phyloP scores from a whole-genome alignment of 1,140 invertebrate genomes.

The Dendroctonus ponderosae region DNA sequence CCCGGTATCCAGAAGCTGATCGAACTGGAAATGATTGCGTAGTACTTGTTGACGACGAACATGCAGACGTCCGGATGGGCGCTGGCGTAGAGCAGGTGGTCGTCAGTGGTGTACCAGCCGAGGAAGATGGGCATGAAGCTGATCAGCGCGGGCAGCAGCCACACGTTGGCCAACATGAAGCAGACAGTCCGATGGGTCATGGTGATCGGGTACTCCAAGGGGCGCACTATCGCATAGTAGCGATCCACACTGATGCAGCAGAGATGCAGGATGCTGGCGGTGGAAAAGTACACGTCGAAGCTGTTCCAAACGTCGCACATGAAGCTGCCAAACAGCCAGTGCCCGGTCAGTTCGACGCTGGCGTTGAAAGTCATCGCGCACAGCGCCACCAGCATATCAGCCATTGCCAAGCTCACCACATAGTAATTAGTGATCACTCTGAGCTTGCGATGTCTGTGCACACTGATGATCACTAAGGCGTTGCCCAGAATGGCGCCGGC shows the following conservation, averaged over 20 bases:
- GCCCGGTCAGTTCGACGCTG: conserved; percentile 73
- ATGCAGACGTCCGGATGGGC: conserved; percentile 76
- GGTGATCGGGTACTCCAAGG: conserved; percentile 83
- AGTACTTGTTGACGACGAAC: conserved; percentile 86
- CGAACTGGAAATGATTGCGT: conserved; percentile 85
- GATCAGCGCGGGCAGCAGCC: conserved; percentile 87
- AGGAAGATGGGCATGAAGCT: conserved; percentile 95
- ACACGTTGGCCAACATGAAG: conserved; percentile 82
- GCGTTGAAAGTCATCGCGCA: conserved; percentile 97
- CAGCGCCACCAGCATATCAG: conserved; percentile 87
- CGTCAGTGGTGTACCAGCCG: conserved; percentile 85
- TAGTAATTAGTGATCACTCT: conserved; percentile 93
- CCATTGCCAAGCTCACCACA: conserved; percentile 88
- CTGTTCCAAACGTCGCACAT: conserved; percentile 96
- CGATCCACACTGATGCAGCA: conserved; percentile 94
- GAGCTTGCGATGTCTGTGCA: conserved; percentile 69
- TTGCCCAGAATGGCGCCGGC: conserved; percentile 84
- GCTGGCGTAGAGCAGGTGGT: conserved; percentile 67
- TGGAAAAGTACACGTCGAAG: conserved; percentile 93
- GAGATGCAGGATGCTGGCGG: conserved; percentile 89
- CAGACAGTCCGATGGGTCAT: conserved; percentile 81
- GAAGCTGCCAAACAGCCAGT: conserved; percentile 84
- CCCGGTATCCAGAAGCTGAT: conserved; percentile 96
- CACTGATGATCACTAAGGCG: conserved; percentile 78
- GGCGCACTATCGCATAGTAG: conserved; percentile 86